Conservation (phyloP, 2,797 vertebrate genomes). For the Cephalopachus bancanus region DNA sequence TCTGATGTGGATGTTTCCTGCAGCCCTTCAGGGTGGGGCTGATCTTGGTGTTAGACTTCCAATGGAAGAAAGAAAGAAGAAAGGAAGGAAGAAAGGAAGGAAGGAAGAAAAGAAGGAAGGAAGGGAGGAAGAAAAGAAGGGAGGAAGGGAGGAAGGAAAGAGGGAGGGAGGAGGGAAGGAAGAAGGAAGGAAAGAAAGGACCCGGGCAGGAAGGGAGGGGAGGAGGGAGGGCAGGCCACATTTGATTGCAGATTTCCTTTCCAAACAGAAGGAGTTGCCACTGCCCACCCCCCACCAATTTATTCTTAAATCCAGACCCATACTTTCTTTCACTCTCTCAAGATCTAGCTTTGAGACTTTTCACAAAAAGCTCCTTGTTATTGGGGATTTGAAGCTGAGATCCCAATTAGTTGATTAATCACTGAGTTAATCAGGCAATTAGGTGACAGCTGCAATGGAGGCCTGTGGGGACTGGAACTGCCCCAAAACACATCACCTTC, state of each 20-base stretch:
- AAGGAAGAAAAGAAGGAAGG: too few species aligned
- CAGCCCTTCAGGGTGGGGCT: background rate
- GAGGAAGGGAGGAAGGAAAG: too few species aligned
- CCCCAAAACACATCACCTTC: constrained; percentile 86
- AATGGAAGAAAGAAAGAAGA: background rate
- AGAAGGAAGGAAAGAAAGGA: background rate
- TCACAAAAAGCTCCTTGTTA: constrained; percentile 87
- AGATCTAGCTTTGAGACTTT: constrained; percentile 77
- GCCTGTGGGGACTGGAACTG: constrained; percentile 84
- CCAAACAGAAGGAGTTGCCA: background rate
- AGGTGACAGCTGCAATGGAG: constrained; percentile 88
- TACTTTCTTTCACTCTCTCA: constrained; percentile 51
- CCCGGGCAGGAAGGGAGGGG: too few species aligned
- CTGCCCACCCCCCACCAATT: background rate
- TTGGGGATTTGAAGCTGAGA: constrained; percentile 84
- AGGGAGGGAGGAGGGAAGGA: too few species aligned
- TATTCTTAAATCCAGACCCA: background rate
- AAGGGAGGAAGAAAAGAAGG: background rate
- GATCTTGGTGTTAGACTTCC: background rate
- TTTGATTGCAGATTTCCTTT: background rate
- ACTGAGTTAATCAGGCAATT: constrained; percentile 90
- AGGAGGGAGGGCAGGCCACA: accelerated
- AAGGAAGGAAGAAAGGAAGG: background rate
- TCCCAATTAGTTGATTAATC: constrained; percentile 90
- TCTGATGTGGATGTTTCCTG: constrained; percentile 34